phyloP scores from a whole-genome alignment of 2,113 vertebrate genomes.

The Neodon shergylaensis region DNA sequence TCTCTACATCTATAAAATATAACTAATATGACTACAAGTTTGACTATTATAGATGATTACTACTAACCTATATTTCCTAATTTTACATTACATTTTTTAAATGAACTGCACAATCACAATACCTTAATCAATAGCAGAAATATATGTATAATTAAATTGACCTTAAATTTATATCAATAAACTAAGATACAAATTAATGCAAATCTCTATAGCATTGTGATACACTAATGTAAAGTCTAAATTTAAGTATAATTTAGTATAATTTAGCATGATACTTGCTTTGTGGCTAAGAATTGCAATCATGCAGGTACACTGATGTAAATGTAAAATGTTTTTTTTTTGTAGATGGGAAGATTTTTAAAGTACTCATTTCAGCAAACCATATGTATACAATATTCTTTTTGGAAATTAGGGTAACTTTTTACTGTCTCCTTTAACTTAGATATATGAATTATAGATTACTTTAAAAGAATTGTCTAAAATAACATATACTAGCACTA shows the following conservation, averaged over 20 bases:
- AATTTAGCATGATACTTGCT: neutral
- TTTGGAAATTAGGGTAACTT: neutral
- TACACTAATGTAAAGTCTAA: neutral
- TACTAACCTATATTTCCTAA: too few relatives aligned
- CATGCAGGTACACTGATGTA: neutral
- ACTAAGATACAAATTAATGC: too few relatives aligned
- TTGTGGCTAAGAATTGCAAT: neutral
- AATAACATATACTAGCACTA: neutral
- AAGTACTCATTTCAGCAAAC: neutral
- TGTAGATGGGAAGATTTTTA: neutral
- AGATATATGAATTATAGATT: constrained; percentile 12
- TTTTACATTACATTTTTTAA: too few relatives aligned
- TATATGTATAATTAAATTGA: too few relatives aligned
- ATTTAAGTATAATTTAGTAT: constrained; percentile 11
- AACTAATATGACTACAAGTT: too few relatives aligned
- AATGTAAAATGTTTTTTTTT: constrained; percentile 13
- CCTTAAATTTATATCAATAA: too few relatives aligned
- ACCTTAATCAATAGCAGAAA: too few relatives aligned
- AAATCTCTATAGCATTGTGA: neutral
- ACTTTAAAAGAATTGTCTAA: neutral
- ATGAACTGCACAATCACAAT: too few relatives aligned
- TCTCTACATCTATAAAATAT: too few relatives aligned
- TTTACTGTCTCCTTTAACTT: constrained; percentile 5
- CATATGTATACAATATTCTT: neutral
- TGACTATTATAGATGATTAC: too few relatives aligned